A percentile compares a stretch with the other conserved stretches of the same genome.
phyloP scores from a whole-genome alignment of 2,888 invertebrate genomes.

The Eristalinus sepulchralis region DNA sequence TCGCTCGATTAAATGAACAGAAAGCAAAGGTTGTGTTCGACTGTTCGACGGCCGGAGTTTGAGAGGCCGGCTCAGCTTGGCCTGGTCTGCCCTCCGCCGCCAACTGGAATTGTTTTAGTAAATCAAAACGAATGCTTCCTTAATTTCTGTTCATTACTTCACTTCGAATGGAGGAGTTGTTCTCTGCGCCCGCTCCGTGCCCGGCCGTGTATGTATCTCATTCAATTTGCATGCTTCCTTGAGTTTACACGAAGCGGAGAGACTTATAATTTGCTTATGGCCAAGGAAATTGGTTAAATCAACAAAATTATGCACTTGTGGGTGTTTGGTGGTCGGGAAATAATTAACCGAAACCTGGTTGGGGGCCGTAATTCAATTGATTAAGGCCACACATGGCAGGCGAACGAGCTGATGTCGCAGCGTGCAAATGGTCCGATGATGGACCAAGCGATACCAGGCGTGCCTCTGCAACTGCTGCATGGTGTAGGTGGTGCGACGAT shows the following conservation, averaged over 20 bases:
- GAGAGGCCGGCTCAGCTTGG: slow-evolving; percentile 14
- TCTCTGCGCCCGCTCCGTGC: neutral
- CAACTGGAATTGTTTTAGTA: slow-evolving; percentile 62
- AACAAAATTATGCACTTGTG: neutral
- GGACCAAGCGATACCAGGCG: neutral
- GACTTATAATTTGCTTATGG: neutral
- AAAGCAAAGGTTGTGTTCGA: slow-evolving; percentile 60
- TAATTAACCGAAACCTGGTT: neutral
- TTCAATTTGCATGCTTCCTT: slow-evolving; percentile 47
- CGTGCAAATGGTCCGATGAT: neutral
- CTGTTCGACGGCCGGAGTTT: neutral
- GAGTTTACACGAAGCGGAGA: neutral
- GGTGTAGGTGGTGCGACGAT: neutral
- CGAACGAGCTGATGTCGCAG: neutral
- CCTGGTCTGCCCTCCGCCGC: neutral
- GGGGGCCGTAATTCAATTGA: neutral
- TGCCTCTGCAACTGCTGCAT: too few relatives aligned
- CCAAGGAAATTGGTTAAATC: slow-evolving; percentile 4
- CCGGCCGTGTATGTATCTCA: neutral
- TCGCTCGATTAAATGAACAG: slow-evolving; percentile 63
- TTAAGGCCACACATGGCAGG: neutral
- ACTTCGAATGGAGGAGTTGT: slow-evolving; percentile 44
- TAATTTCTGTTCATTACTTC: slow-evolving; percentile 62
- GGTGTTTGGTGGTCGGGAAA: neutral
- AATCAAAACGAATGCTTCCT: slow-evolving; percentile 65